Evolutionary conservation across 2,888 invertebrate species (phyloP), one percentile per base, ranked within the genome.

Genomic region (Mesochorus sp.): DNA sequence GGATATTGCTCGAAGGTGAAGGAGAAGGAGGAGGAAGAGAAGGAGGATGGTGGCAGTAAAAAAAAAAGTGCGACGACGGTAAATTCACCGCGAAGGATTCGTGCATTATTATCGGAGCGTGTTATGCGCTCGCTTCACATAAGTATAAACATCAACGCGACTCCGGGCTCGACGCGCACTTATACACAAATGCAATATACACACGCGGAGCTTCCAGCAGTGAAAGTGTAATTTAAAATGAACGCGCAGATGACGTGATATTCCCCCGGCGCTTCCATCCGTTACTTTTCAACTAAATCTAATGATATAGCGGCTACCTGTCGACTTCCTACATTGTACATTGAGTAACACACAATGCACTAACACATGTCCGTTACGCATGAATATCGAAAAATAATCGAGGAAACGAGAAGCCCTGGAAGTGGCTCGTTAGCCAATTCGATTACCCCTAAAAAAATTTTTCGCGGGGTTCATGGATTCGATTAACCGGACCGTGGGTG

Each of bases 301-400:
- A 76, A 81, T 81, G 72, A 80, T 82, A 73, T 79, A 80, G 79
- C 67, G 44, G 49, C 77, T 62, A 68, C 71, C 47, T 80, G 79
- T 80, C 80, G 68, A 82, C 80, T 81, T 80, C 78, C 81, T 79
- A 64, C 62, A 70, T 51, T 71, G 37, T 74, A 44, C 71, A 81
- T 82, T 82, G 70, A 82, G 81, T 82, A 82, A 82, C 68, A 79
- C 79, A n/a, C n/a, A n/a, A n/a, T n/a, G n/a, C n/a, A n/a, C n/a
- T n/a, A 70, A 75, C 67, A 76, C 49, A 70, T 71, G 34, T 49
- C 44, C 44, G 67, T 74, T 79, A 71, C n/a, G n/a, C 71, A 71
- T 79, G 70, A 49, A 71, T 64, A 70, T 49, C 59, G 34, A 59
- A 70, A 74, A 78, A 78, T 68, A 51, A 59, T 76, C 67, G 62